Percentiles rank a stretch among this genome's conserved stretches.
These are phyloP conservation scores for Himalopsyche kuldschensis DNA, from an alignment of 2,888 invertebrate genomes.

Conservation along the genomic window DNA sequence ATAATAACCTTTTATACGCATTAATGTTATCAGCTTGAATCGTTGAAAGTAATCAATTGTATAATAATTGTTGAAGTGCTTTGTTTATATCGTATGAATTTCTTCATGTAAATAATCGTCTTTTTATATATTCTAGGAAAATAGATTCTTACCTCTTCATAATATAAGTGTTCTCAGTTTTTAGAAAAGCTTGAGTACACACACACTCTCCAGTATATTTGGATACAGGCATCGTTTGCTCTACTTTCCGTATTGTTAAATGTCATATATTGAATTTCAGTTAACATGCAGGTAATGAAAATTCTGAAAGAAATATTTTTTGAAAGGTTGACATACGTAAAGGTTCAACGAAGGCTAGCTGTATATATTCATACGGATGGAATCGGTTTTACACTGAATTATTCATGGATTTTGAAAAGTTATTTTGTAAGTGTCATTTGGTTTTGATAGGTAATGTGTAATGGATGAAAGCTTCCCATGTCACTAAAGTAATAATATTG, in stretches of 20 bases:
- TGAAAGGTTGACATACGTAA: neutral
- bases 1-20: too few relatives aligned
- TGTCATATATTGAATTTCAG: neutral
- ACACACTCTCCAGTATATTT: neutral
- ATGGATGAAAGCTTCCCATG: neutral
- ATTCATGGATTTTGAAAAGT: neutral
- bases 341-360: neutral
- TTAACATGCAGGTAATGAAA: neutral
- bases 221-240: neutral
- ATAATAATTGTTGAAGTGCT: too few relatives aligned
- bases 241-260: neutral
- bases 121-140: neutral
- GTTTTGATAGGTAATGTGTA: neutral
- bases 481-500: neutral
- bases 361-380: neutral
- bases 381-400: neutral
- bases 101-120: neutral
- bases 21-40: too few relatives aligned
- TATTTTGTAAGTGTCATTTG: neutral
- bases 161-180: neutral
- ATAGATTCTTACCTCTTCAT: neutral
- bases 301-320: neutral
- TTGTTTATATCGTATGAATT: too few relatives aligned
- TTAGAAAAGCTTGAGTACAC: neutral
- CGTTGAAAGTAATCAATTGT: too few relatives aligned